Base-by-base conservation (phyloP, 2,113 vertebrate species). In the Leptobrachium ailaonicum region DNA sequence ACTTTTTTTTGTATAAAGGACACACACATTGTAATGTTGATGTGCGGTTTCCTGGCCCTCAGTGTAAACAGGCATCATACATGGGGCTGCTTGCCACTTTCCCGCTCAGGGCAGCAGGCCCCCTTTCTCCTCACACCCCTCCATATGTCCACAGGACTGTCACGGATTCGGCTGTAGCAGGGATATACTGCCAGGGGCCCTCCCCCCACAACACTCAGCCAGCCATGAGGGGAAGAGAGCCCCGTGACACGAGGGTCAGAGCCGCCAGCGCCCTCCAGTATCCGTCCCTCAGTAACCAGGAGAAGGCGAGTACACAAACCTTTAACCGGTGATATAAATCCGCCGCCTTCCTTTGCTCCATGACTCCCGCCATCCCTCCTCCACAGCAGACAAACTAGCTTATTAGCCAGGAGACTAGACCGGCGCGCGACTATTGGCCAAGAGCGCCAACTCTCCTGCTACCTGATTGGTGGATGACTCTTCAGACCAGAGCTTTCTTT, bases 291-390 rank as follows among this genome's bases (percentile, higher is more conserved):
- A 12, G 58, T 20, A 62, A 12, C 11, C 2, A 62, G 1, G 13
- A 20, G n/a, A 6, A 62, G 58, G 2, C 58, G n/a, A 12, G 3
- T 12, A 60, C 11, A 60, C 56, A 8, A 8, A 80, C 78, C 78
- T 73, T n/a, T 11, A 80, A 8, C 63, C 71, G 78, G 13, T 67
- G 14, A 44, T 60, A 80, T 41, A 80, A 5, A 60, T 44, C 47
- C 1, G 14, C 64, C 4, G 71, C 62, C 47, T 45, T 43, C 60
- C 10, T 6, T 11, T 66, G n/a, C 62, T 74, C 78, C 42, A 1
- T 12, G 4, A 40, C 63, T 68, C 78, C 78, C 71, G 78, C 63
- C 78, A 80, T 80, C 4, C 2, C n/a, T 79, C 62, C 69, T 8
- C 2, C 67, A 12, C 66, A 12, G 3, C 56, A 14, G 9, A 60